Percentiles rank a stretch among this genome's conserved stretches.
Evolutionary conservation across 37 sponge, comb jelly and placozoan genomes (phyloP).

Genomic region (Trichoplax adhaerens): DNA sequence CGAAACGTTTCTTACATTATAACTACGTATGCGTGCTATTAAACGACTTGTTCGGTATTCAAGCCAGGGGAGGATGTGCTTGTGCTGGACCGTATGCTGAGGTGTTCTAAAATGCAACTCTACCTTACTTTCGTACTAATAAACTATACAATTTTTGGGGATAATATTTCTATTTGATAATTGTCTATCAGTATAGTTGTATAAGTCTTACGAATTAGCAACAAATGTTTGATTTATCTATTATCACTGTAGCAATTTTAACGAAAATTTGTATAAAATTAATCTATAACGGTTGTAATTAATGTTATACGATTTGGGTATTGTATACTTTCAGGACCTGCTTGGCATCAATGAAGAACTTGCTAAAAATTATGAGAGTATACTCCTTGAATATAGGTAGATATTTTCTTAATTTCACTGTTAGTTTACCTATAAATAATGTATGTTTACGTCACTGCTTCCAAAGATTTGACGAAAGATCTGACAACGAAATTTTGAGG

Average conservation of each 20-base stretch:
- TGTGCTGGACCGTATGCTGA: constrained; percentile 88
- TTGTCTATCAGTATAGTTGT: too few relatives aligned
- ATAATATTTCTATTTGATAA: too few relatives aligned
- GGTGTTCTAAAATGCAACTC: constrained; percentile 12
- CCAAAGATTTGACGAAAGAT: constrained; percentile 45
- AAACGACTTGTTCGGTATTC: constrained; percentile 81
- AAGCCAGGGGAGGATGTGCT: constrained; percentile 72
- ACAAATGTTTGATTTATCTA: too few relatives aligned
- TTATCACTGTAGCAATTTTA: too few relatives aligned
- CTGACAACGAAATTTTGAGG: constrained; percentile 63
- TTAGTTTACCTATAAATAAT: too few relatives aligned
- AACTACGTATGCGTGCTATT: constrained; percentile 72
- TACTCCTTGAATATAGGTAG: constrained; percentile 58
- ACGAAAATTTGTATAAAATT: too few relatives aligned
- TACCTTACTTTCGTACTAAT: too few relatives aligned
- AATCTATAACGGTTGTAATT: too few relatives aligned
- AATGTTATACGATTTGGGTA: too few relatives aligned
- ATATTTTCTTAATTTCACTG: background rate
- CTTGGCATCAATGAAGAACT: constrained; percentile 51
- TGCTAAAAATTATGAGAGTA: constrained; percentile 28
- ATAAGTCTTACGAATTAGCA: too few relatives aligned
- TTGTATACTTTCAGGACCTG: constrained; percentile 21
- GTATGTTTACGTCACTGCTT: background rate
- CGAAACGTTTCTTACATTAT: constrained; percentile 57
- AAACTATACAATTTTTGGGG: too few relatives aligned